These are phyloP conservation scores for Drosophila kanekoi DNA, from an alignment of 2,888 invertebrate genomes.

Conservation along the genomic window DNA sequence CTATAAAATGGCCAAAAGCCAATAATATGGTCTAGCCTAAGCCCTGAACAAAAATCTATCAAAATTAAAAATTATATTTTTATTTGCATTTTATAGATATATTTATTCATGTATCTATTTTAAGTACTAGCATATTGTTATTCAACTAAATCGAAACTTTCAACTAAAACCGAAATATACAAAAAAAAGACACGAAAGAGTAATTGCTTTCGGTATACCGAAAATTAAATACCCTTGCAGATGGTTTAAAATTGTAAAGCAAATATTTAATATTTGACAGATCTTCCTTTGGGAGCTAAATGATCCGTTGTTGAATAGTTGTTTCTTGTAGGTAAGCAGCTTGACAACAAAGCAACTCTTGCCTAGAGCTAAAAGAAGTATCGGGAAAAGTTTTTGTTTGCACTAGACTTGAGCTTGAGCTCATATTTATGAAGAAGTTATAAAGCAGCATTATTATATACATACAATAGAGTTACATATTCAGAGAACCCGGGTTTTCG, in stretches of 20 bases:
- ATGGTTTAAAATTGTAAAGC: background rate
- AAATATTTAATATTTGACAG: too few relatives aligned
- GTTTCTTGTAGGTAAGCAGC: too few relatives aligned
- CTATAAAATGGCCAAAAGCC: conserved; percentile 11
- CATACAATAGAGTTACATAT: too few relatives aligned
- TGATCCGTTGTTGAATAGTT: too few relatives aligned
- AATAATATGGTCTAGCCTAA: background rate
- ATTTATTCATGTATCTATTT: conserved; percentile 1
- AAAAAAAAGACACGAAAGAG: background rate
- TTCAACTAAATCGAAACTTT: conserved; percentile 10
- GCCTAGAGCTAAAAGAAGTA: too few relatives aligned
- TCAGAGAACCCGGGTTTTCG: too few relatives aligned
- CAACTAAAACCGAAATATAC: conserved; percentile 7
- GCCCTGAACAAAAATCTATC: background rate
- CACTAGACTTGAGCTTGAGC: too few relatives aligned
- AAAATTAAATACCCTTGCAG: conserved; percentile 12
- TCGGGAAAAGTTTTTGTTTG: too few relatives aligned
- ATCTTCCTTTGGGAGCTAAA: background rate
- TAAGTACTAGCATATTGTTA: conserved; percentile 10
- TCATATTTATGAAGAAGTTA: too few relatives aligned
- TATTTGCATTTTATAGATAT: conserved; percentile 3
- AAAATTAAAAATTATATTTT: background rate
- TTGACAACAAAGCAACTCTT: too few relatives aligned
- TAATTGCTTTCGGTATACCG: conserved; percentile 1
- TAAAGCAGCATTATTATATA: too few relatives aligned